Evolutionary conservation across 2,888 invertebrate species (phyloP).

Genomic region (Cheiracanthium punctorium): DNA sequence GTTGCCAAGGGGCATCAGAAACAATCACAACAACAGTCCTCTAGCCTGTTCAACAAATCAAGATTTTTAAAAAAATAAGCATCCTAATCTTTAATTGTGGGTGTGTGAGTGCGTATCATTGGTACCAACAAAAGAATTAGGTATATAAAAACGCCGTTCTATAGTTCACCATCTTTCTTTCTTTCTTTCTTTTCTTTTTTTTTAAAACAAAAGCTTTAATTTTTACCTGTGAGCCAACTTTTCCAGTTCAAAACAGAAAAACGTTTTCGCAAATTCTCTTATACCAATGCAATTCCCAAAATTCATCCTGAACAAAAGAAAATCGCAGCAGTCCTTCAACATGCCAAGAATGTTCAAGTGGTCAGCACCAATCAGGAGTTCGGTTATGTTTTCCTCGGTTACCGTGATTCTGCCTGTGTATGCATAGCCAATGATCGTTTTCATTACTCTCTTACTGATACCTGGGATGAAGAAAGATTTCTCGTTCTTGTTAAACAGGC

Average conservation of each 20-base stretch:
- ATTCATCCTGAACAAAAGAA: conserved; percentile 82
- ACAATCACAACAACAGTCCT: no score
- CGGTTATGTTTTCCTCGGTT: conserved; percentile 85
- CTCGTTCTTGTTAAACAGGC: conserved; percentile 82
- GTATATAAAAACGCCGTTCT: no score
- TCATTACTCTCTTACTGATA: conserved; percentile 86
- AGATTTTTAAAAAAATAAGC: no score
- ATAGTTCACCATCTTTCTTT: no score
- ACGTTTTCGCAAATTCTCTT: conserved; percentile 86
- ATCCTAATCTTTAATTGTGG: no score
- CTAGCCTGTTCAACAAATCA: no score
- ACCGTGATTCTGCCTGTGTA: conserved; percentile 88
- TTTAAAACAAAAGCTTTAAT: no score
- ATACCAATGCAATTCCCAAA: conserved; percentile 90
- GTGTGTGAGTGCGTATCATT: no score
- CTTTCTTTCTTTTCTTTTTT: no score
- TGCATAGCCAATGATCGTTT: conserved; percentile 87
- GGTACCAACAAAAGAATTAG: no score
- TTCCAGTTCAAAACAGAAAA: conserved; percentile 85
- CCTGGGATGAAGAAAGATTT: conserved; percentile 85
- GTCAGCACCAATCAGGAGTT: conserved; percentile 88
- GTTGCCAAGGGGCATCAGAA: no score
- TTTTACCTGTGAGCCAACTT: conserved; percentile 80
- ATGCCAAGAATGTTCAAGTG: conserved; percentile 90
- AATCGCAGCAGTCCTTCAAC: conserved; percentile 87